Evolutionary conservation across 2,888 invertebrate species (phyloP), one percentile per base, ranked within the genome.

Genomic region (Tinea semifulvella): DNA sequence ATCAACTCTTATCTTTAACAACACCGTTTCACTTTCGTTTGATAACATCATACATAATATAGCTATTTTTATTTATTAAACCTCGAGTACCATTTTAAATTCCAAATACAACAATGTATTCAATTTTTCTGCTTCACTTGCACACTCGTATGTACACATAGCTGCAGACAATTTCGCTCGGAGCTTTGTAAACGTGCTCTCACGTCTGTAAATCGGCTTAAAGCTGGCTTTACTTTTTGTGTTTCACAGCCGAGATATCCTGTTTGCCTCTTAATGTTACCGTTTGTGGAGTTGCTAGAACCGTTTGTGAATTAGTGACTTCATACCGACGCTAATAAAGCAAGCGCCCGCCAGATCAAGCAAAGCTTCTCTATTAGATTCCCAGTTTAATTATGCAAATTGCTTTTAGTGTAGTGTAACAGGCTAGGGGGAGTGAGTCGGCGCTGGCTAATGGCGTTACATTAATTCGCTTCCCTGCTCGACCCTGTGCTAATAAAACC

Each of bases 301-400:
- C 38, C 14, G 40, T 22, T 40, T 40, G 40, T 40, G n/a, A 40
- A 40, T 40, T 40, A 40, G 22, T 14, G 22, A 22, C 40, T 22
- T 22, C 22, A 22, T 22, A 13, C 22, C 22, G 40, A 7, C 14
- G 22, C 22, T 40, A 40, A 40, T 40, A 40, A 40, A 40, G 22
- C 40, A 40, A 20, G 22, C 20, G 20, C 38, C 40, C 20, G 39
- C 16, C 27, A 38, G 43, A 46, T 46, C 46, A 31, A 46, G 43
- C 42, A 42, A 18, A 38, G 46, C 38, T 49, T 47, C 48, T 48
- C 50, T 48, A 48, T 50, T 53, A 48, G 49, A 48, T 48, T 47
- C 46, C 45, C 47, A 47, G 40, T 50, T 54, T 50, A 53, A 51
- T 50, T 53, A 52, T 51, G 50, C 49, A 51, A 52, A 53, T 52